Base-by-base conservation (phyloP, 2,888 invertebrate genomes). In the Molorchus minor region DNA sequence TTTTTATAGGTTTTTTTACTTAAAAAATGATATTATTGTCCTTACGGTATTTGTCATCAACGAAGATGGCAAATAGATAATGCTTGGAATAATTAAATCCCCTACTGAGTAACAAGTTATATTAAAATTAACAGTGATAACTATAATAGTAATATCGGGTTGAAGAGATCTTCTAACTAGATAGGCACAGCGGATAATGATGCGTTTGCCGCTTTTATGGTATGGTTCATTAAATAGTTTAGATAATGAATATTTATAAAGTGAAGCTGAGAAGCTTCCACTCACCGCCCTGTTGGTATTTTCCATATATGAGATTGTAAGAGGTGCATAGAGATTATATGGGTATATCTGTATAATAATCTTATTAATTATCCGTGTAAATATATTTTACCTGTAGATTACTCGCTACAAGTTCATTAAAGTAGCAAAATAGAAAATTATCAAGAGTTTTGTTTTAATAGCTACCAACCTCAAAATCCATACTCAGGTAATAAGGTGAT, bases 81-180 rank as follows among this genome's bases (percentile, higher is more conserved):
- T 38, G 38, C 21, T 49, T 38, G 25, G 21, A 21, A 21, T 38
- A 49, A 49, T 49, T 49, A 49, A 38, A 38, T 15, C 38, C 16
- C 49, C 49, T 38, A 38, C 49, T 16, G 49, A 25, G 49, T 16
- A 10, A 19, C 21, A 35, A 38, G 38, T 21, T 49, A 25, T 49
- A 49, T 49, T 49, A 49, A 36, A 38, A 56, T 51, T 56, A 56
- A 35, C 56, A 35, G 41, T 12, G 36, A 20, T 25, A 33, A 40
- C 52, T 52, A 58, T 52, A 58, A 58, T 40, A 40, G 45, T 52
- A 46, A 58, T 58, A 58, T 52, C 52, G 51, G 40, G 21, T 52
- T 52, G 45, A 52, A 35, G 20, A 49, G 49, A 49, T 49, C 49
- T 38, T 25, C 36, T 49, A 49, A 49, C 36, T 49, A 49, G 38